A percentile compares a stretch with the other conserved stretches of the same genome.
Conservation (phyloP, 2,113 vertebrate species). For the Nerophis lumbriciformis region DNA sequence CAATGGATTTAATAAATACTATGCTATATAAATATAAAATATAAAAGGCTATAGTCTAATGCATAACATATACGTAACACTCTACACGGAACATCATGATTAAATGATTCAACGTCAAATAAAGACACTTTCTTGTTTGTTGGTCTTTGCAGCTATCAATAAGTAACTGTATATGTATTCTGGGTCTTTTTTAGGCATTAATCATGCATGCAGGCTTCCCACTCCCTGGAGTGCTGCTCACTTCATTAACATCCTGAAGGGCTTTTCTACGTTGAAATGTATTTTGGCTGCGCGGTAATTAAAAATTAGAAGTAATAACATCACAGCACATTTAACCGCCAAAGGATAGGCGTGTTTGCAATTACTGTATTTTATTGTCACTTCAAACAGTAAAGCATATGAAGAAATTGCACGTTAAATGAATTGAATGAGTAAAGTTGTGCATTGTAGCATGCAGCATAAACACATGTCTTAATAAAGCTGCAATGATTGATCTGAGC, state of each 20-base stretch:
- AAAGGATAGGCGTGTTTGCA: slow-evolving; percentile 16
- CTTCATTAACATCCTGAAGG: slow-evolving; percentile 49
- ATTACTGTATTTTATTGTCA: not conserved
- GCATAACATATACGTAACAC: no score
- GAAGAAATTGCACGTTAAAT: not conserved
- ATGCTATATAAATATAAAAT: no score
- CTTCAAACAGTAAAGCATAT: not conserved
- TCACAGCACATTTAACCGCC: slow-evolving; percentile 21
- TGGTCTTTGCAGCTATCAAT: slow-evolving; percentile 43
- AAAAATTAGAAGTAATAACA: slow-evolving; percentile 28
- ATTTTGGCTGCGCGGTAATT: slow-evolving; percentile 53
- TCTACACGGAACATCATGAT: no score
- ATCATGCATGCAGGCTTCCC: slow-evolving; percentile 39
- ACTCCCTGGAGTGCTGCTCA: slow-evolving; percentile 45
- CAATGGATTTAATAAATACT: no score
- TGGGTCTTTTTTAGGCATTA: slow-evolving; percentile 46
- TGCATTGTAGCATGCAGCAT: no score
- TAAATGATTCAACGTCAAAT: slow-evolving; percentile 41
- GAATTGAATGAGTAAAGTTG: no score
- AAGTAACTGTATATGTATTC: slow-evolving; percentile 52
- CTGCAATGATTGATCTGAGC: no score
- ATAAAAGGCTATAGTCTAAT: no score
- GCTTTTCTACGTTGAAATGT: slow-evolving; percentile 32
- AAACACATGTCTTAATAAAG: no score
- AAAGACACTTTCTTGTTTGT: slow-evolving; percentile 15